Evolutionary conservation across 2,888 invertebrate species (phyloP), one percentile per base, ranked within the genome.

Genomic region (Tridacna gigas): DNA sequence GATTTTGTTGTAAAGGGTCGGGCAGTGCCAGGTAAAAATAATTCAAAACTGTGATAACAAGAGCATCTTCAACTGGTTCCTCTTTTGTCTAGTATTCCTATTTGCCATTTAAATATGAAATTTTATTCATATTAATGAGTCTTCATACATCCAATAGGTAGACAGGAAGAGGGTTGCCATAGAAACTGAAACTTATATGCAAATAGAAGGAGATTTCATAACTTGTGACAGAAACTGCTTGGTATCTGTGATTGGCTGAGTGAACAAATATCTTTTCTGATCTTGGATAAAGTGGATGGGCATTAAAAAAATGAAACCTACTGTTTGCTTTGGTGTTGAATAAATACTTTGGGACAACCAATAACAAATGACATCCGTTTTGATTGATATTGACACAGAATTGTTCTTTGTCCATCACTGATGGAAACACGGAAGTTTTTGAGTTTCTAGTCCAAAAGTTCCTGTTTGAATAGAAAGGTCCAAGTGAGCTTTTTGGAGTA

Each of bases 161-260:
- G 79, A 74, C 26, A 45, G 71, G 37, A 77, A 66, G 56, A 65
- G 22, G 48, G 74, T 79, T 79, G 20, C 79, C 66, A 79, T 79
- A 74, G 79, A 56, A 66, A 74, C 79, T 61, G 47, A 71, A 71
- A 71, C 51, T 71, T 47, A 51, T 71, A 71, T 71, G 71, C 71
- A 71, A 71, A 71, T 71, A 71, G 51, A 47, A 51, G 47, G 69
- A 9, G 67, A 71, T 71, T 71, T 71, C 28, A 71, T 71, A 71
- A 48, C 47, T 71, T 71, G 71, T 71, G 71, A 71, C 71, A 71
- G 71, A 51, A 13, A 26, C 48, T 48, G 26, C 51, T n/a, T 25
- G 22, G 18, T 20, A 4, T 25, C 51, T 71, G 25, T 71, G 71
- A 71, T 71, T 71, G 71, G 71, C 26, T 26, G 51, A 71, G 51